Percentiles rank a stretch among this genome's conserved stretches.
phyloP scores from a whole-genome alignment of 2,113 vertebrate genomes.

The Aptenodytes forsteri region DNA sequence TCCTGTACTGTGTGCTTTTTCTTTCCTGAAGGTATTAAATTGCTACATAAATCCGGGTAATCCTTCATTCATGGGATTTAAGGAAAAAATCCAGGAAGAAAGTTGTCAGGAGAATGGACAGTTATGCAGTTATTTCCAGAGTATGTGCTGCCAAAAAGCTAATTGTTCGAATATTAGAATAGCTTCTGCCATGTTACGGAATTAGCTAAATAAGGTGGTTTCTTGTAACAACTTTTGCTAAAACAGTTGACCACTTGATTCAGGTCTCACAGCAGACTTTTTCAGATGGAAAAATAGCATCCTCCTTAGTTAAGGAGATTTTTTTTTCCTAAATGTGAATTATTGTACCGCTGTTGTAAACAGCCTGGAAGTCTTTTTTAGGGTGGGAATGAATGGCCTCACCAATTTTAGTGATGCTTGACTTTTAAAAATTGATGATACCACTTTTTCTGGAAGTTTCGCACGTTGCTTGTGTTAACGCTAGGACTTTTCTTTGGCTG shows the following conservation, averaged over 20 bases:
- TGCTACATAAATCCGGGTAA: constrained; percentile 56
- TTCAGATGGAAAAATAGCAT: neutral
- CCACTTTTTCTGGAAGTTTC: neutral
- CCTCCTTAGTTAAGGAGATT: neutral
- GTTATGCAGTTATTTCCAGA: neutral
- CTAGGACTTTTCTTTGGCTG: neutral
- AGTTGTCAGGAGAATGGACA: constrained; percentile 6
- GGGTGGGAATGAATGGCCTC: neutral
- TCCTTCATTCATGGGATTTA: constrained; percentile 28
- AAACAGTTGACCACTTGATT: neutral
- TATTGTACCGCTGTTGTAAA: neutral
- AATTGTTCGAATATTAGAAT: neutral
- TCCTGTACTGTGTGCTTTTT: constrained; percentile 28
- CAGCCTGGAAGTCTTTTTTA: neutral
- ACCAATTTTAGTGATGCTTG: neutral
- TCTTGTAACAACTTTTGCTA: neutral
- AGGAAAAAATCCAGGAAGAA: constrained; percentile 17
- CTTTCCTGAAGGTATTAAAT: constrained; percentile 52
- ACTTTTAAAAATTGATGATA: neutral
- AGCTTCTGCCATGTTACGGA: neutral
- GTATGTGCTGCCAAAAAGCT: neutral
- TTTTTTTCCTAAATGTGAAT: neutral
- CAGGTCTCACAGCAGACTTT: neutral
- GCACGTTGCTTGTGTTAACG: fast-evolving
- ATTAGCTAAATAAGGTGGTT: neutral